These are phyloP conservation scores for Avahi laniger DNA, from an alignment of 2,797 vertebrate genomes.

Conservation along the genomic window DNA sequence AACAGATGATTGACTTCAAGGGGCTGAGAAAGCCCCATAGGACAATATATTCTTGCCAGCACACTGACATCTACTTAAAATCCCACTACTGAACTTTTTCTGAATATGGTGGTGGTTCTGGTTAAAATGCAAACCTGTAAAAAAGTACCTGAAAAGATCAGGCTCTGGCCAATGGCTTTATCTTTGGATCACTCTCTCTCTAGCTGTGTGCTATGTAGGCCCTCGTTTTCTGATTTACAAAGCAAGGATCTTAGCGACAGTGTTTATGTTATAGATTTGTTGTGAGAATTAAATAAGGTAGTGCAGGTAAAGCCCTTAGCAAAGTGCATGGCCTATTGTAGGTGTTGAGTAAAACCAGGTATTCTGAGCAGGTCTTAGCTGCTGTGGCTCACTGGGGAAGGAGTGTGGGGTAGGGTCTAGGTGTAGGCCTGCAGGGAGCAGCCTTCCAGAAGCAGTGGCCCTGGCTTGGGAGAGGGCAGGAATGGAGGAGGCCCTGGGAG, in stretches of 20 bases:
- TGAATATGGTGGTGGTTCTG: not conserved
- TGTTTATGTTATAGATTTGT: not conserved
- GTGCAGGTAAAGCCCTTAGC: not conserved
- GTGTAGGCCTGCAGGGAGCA: not conserved
- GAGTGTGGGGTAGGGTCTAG: not conserved
- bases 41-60: not conserved
- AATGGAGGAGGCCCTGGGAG: not conserved
- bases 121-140: not conserved
- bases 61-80: not conserved
- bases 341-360: not conserved
- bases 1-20: not conserved
- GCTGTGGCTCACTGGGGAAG: not conserved
- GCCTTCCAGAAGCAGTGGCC: not conserved
- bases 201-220: not conserved
- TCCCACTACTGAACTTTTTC: not conserved
- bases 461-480: not conserved
- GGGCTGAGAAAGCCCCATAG: not conserved
- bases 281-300: not conserved
- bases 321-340: not conserved
- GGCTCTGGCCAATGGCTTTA: not conserved
- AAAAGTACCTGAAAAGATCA: not conserved
- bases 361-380: not conserved
- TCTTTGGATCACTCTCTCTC: not conserved
- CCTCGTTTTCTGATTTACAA: not conserved
- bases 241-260: not conserved